Percentiles rank a stretch among this genome's conserved stretches.
These are phyloP conservation scores for Lophochroa leadbeateri DNA, from an alignment of 2,113 vertebrate species.

Conservation along the genomic window DNA sequence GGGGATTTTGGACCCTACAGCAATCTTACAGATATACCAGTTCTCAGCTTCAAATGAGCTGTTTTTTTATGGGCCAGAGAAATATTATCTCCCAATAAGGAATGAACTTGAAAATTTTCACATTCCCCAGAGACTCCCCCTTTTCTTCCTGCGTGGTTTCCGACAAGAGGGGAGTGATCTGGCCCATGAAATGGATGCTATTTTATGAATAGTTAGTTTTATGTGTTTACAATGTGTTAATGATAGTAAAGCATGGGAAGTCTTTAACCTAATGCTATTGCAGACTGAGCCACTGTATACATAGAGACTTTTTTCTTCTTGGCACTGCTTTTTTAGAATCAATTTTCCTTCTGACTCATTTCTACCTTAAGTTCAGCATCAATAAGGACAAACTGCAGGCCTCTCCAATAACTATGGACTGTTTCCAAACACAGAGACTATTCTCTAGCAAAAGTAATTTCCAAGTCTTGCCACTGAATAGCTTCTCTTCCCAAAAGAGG, in stretches of 20 bases:
- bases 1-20: background rate
- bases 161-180: background rate
- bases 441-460: background rate
- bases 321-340: background rate
- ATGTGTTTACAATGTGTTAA: slow-evolving; percentile 62
- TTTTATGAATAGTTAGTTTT: slow-evolving; percentile 50
- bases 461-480: background rate
- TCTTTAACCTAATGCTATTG: slow-evolving; percentile 46
- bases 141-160: background rate
- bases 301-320: background rate
- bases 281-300: background rate
- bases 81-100: background rate
- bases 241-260: slow-evolving; percentile 42
- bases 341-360: slow-evolving; percentile 2
- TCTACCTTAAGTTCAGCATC: background rate
- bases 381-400: background rate
- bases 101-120: background rate
- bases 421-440: background rate
- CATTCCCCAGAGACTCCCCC: background rate
- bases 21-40: background rate
- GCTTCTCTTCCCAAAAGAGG: background rate
- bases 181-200: slow-evolving; percentile 32
- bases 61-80: background rate
- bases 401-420: background rate
- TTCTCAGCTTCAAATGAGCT: background rate